Base-by-base conservation (phyloP, 37 sponge, comb jelly and placozoan species). In the Axinella damicornis region DNA sequence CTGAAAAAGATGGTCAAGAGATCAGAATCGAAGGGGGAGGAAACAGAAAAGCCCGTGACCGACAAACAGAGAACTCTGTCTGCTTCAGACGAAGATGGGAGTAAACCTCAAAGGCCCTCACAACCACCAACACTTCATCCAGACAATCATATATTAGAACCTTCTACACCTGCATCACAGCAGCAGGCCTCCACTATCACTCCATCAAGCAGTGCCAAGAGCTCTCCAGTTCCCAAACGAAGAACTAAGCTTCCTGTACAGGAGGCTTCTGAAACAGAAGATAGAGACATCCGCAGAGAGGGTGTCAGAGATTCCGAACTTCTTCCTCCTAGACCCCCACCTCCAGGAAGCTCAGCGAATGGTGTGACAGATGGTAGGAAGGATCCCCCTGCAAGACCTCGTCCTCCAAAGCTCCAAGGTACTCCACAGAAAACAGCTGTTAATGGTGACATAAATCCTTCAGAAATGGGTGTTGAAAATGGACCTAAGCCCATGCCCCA, bases 1-100 rank as follows among this genome's bases (percentile, higher is more conserved):
- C 63, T 86, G 65, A 86, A 71, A 56, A 86, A 59, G 63, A 78
- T 86, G 71, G 87, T 86, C 11, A 63, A 40, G 61, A 65, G 79
- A 61, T 75, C 76, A 31, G 87, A 78, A 24, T 57, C 71, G 25
- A 46, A 5, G 11, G 39, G 9, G 5, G 65, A 39, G 2, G 67
- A n/a, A 18, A 53, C n/a, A 2, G 79, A n/a, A 27, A 40, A 39
- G 53, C 16, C 66, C 4, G 66, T 37, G 46, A 28, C 2, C 5
- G 16, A 25, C 22, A 34, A n/a, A 63, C 41, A 9, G 46, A 46
- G 46, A 9, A 46, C 46, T 46, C 46, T 46, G 46, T 46, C 46
- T 9, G 46, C 46, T 9, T 46, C 46, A 46, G 46, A 31, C 33
- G 33, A 67, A 27, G 31, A 17, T 12, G 2, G 27, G 27, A 24